Percentiles rank a stretch among this genome's conserved stretches.
These are phyloP conservation scores for Brachionichthys hirsutus DNA, from an alignment of 2,113 vertebrate genomes.

Conservation along the genomic window DNA sequence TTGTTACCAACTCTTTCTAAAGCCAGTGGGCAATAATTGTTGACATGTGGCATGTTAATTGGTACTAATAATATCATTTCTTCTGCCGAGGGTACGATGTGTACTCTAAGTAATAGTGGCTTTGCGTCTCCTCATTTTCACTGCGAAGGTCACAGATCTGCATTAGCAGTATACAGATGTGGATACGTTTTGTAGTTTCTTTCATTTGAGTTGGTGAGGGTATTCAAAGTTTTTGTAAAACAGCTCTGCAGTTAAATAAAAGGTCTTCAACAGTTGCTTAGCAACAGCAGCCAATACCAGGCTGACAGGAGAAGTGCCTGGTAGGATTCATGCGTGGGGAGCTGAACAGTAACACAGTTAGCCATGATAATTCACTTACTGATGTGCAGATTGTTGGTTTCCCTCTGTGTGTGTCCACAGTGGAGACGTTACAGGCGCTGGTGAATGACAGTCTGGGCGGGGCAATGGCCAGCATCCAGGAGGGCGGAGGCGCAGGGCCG, in stretches of 20 bases:
- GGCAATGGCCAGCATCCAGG: conserved; percentile 73
- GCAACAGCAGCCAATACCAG: conserved; percentile 57
- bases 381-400: conserved; percentile 51
- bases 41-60: conserved; percentile 33
- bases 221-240: conserved; percentile 46
- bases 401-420: conserved; percentile 70
- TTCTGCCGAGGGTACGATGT: conserved; percentile 28
- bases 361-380: conserved; percentile 72
- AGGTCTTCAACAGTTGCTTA: conserved; percentile 65
- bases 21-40: conserved; percentile 31
- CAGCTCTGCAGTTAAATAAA: conserved; percentile 31
- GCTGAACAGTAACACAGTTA: conserved; percentile 72
- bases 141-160: conserved; percentile 11
- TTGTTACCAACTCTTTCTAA: conserved; percentile 7
- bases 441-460: conserved; percentile 86
- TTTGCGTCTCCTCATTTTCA: conserved; percentile 7
- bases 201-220: conserved; percentile 31
- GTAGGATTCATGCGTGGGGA: conserved; percentile 52
- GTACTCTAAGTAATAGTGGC: not conserved
- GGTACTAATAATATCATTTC: conserved; percentile 30
- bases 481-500: conserved; percentile 76
- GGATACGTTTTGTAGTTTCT: conserved; percentile 3
- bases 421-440: conserved; percentile 88
- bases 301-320: conserved; percentile 51
- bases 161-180: not conserved